Conservation (phyloP, 2,797 vertebrate species). For the Brachymystax lenok region DNA sequence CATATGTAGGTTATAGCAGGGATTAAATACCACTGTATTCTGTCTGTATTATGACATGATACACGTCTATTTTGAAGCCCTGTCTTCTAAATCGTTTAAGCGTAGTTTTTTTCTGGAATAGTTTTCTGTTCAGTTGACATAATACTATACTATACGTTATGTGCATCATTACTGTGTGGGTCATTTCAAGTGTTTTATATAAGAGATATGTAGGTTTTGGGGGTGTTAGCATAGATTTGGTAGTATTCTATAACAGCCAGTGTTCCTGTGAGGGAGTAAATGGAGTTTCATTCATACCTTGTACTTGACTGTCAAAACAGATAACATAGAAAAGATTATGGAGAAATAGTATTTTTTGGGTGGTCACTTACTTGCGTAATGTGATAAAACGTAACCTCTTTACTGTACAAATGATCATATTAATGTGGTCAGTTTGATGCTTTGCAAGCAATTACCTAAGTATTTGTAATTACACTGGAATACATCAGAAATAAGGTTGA, state of each 20-base stretch:
- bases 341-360: neutral
- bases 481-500: conserved; percentile 47
- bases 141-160: neutral
- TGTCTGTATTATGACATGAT: neutral
- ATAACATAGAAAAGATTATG: neutral
- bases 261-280: neutral
- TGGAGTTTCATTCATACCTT: neutral
- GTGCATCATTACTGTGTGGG: neutral
- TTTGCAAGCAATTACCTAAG: neutral
- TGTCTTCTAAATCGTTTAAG: neutral
- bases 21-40: neutral
- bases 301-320: neutral
- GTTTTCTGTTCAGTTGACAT: neutral
- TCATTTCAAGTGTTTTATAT: neutral
- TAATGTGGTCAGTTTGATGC: neutral
- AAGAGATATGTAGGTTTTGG: neutral
- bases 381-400: neutral
- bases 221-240: neutral
- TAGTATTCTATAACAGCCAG: neutral
- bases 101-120: neutral
- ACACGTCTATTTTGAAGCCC: neutral
- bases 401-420: neutral
- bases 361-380: neutral
- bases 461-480: neutral
- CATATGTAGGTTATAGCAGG: conserved; percentile 10